Base-by-base conservation (phyloP, 2,113 vertebrate genomes). In the Sturnus vulgaris region DNA sequence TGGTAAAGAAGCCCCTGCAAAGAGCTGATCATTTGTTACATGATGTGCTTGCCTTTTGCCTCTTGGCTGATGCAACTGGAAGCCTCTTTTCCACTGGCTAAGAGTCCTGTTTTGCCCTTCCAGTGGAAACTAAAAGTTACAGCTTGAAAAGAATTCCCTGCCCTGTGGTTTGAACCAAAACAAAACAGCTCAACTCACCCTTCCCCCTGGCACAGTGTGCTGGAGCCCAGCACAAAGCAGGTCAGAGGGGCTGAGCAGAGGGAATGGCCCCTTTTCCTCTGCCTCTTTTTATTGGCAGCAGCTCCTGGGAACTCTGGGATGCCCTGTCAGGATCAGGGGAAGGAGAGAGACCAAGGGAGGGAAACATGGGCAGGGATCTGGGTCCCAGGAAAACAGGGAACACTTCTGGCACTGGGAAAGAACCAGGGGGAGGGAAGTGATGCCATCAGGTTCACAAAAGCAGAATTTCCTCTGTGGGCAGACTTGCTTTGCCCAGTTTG, bases 281-380 rank as follows among this genome's bases (percentile, higher is more conserved):
- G 84, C 87, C 95, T 86, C 93, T 96, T 98, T 98, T 94, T 94
- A 86, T 95, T 98, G 98, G 98, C 98, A 98, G 56, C 66, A 76
- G 93, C 88, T 97, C 96, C 97, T 98, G 98, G 98, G 98, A 98
- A 97, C 96, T 78, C 96, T 96, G 83, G 55, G 94, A 81, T 92
- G 63, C 85, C 44, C 94, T 52, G 95, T 72, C 96, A 92, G 66
- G 92, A 77, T 2, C 72, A 69, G 77, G 83, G 96, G 61, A 87
- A 72, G 90, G 49, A 25, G 37, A 53, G 55, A 0, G 71, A 9
- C 37, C 44, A 14, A 25, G 33, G 2, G 31, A n/a, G 61, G 46
- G 24, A 21, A 35, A 18, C 22, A 3, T 0, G 44, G 5, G 30
- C 42, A 23, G 69, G 47, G 49, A 13, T 7, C 6, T 9, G 82